Evolutionary conservation across 2,888 invertebrate species (phyloP), one percentile per base, ranked within the genome.

Genomic region (Clivina fossor): DNA sequence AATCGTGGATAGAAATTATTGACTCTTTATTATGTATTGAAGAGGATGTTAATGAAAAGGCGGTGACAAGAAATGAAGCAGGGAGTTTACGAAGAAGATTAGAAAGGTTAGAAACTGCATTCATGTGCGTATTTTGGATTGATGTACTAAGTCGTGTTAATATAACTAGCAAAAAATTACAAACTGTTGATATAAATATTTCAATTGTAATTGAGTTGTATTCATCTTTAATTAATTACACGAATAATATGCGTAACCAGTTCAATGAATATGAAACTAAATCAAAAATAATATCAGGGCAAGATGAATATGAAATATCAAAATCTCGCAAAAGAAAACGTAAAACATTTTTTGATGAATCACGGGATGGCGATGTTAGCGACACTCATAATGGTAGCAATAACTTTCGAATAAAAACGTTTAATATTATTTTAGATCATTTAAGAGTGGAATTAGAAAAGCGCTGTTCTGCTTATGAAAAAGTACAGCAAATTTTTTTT

Each of bases 91-190:
- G 11, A 37, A 16, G 3, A 8, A 9, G 18, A 19, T 37, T 7
- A 16, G 11, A 37, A n/a, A n/a, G n/a, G n/a, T 35, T 35, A 15
- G 18, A 37, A 16, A 37, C 37, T 37, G 18, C 37, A 37, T 37
- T 37, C 8, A 37, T 4, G 37, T 9, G 19, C 19, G 37, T 37
- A 7, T 37, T 37, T 37, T 37, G 37, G 18, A 16, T 9, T 37
- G 11, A 9, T 11, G 8, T 37, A n/a, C 37, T 37, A 19, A 37
- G 11, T 16, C 7, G 37, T 8, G 19, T 37, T 8, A 37, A 37
- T 4, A 20, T 11, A 37, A 11, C 11, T 19, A 37, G 11, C 19
- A 37, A 37, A 37, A 37, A 37, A 37, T 2, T 37, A 8, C 37
- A 37, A 37, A 37, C 13, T 16, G 8, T 15, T 15, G 35, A 37